Base-by-base conservation (phyloP, 92 coral and sea anemone species). In the Desmophyllum pertusum region DNA sequence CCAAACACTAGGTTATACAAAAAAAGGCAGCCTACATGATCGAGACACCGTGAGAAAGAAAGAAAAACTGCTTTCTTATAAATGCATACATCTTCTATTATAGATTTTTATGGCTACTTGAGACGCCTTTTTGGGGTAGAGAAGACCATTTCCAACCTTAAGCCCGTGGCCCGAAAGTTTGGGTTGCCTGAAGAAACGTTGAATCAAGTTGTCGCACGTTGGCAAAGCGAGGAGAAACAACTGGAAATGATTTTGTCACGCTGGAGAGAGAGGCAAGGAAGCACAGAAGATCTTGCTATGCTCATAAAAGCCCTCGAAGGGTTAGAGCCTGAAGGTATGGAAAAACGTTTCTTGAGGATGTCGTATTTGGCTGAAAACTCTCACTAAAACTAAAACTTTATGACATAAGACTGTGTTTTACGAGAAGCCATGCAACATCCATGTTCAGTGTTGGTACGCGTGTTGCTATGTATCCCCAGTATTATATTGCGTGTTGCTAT, bases 181-280 rank as follows among this genome's bases (percentile, higher is more conserved):
- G 57, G 25, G 31, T 29, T 72, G 14, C 38, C 55, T 5, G 21
- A n/a, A 1, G 55, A 72, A 42, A 72, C 76, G 37, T 29, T 25
- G 19, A 42, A 0, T 46, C 57, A 72, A 41, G 36, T 11, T 72
- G 55, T 41, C 5, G 5, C 31, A 2, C 10, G 36, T 30, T 45
- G 76, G 57, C 76, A 72, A 17, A 45, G 31, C 39, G 76, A 72
- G 19, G 76, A 43, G 5, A 46, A 72, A 43, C 76, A 72, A 29
- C 76, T 72, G 37, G 76, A 72, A 30, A 43, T 27, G 10, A 30
- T 72, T 72, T 72, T 72, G 76, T 38, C 1, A 13, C 23, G 51
- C 18, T 72, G 76, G 76, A n/a, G 6, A 8, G 33, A n/a, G 4
- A 3, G 25, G 19, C 31, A 72, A 5, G 36, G 38, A 19, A 13